Conservation (phyloP, 2,797 vertebrate species). For the Garrulus glandarius region DNA sequence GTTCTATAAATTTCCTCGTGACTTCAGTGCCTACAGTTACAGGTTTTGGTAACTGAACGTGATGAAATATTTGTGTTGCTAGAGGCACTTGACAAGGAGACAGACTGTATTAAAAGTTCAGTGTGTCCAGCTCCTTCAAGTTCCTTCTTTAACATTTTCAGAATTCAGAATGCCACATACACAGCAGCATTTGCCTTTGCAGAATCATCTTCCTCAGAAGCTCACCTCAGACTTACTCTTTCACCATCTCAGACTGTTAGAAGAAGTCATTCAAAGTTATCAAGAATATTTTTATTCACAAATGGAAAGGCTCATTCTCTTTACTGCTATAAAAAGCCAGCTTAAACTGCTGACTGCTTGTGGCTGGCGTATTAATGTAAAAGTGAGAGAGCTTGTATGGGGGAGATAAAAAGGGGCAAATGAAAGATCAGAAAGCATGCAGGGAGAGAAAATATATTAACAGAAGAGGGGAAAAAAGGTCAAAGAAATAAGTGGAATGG, state of each 20-base stretch:
- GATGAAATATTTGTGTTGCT: background rate
- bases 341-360: background rate
- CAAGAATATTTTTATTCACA: background rate
- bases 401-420: background rate
- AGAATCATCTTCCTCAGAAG: background rate
- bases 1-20: background rate
- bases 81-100: background rate
- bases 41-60: background rate
- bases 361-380: background rate
- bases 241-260: background rate
- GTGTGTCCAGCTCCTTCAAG: background rate
- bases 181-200: background rate
- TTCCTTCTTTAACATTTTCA: background rate
- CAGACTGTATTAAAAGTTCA: background rate
- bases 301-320: background rate
- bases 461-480: accelerated
- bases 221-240: background rate
- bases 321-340: background rate
- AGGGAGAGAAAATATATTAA: background rate
- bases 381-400: background rate
- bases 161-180: background rate
- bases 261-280: background rate
- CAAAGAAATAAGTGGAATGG: background rate
- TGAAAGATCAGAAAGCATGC: background rate
- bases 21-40: background rate